Percentiles rank a stretch among this genome's conserved stretches.
These are phyloP conservation scores for Trogon surrucura DNA, from an alignment of 2,113 vertebrate species.

Conservation along the genomic window DNA sequence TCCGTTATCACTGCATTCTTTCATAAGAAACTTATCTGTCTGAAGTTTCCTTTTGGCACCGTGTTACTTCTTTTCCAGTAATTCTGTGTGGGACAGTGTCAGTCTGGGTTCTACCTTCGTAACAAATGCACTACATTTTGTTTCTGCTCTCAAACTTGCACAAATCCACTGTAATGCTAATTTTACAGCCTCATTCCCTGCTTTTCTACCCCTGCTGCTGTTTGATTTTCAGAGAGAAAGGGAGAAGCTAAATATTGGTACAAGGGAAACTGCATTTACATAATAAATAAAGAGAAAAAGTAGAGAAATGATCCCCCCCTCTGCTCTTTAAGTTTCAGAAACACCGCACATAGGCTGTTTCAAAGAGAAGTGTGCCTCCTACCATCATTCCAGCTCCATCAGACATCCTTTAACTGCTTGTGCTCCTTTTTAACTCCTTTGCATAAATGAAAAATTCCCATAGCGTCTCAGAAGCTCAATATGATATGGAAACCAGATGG, in stretches of 20 bases:
- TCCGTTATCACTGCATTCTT: not conserved
- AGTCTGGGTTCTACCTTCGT: not conserved
- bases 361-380: not conserved
- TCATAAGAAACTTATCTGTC: not conserved
- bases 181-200: not conserved
- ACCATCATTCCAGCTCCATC: not conserved
- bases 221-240: constrained; percentile 36
- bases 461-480: constrained; percentile 14
- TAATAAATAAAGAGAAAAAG: constrained; percentile 50
- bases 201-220: constrained; percentile 12
- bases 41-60: not conserved
- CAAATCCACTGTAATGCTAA: not conserved
- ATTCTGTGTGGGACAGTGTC: not conserved
- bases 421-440: not conserved
- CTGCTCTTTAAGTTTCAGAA: constrained; percentile 17
- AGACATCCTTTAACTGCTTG: not conserved
- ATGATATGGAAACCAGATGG: not conserved
- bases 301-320: constrained; percentile 1
- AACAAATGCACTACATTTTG: not conserved
- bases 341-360: not conserved
- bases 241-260: constrained; percentile 38
- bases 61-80: not conserved
- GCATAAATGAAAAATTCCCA: not conserved
- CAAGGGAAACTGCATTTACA: constrained; percentile 30
- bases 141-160: not conserved